Base-by-base conservation (phyloP, 2,113 vertebrate genomes). In the Gymnarchus niloticus region DNA sequence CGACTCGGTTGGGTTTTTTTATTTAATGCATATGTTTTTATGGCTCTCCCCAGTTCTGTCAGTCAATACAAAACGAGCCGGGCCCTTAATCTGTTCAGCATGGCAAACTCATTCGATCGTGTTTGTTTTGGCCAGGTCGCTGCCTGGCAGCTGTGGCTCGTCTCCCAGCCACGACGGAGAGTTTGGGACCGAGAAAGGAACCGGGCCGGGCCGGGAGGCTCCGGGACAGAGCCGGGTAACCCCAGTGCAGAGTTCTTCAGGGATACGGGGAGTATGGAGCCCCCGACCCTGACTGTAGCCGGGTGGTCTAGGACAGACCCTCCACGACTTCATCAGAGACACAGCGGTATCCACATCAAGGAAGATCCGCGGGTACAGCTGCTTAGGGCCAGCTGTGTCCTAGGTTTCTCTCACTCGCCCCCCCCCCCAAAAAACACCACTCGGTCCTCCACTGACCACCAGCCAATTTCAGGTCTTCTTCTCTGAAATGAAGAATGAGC, bases 21-120 rank as follows among this genome's bases (percentile, higher is more conserved):
- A 69, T 33, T 1, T 69, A 69, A 69, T 19, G 37, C 28, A 28
- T 65, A 69, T 12, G 37, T 33, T 81, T 92, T 91, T 92, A 92
- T 90, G 91, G 91, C 84, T 87, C 90, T 88, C 81, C 88, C 91
- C 88, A 89, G 91, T 88, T 90, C 91, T 91, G 94, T 92, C 92
- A 95, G 92, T 95, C 0, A 87, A 94, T 94, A 95, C 81, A 93
- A 95, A 95, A 94, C 93, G 93, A 92, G 93, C 94, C 95, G 91
- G 93, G 92, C 81, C 87, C 91, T 94, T 93, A 69, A 69, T 69
- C 61, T 25, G 61, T 69, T 69, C 28, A 10, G 61, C 61, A 69
- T 69, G 61, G 61, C 28, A 8, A 41, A 33, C 52, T 54, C 52
- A 95, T 95, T 95, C 93, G 92, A 94, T 89, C 92, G 91, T 95